These are phyloP conservation scores for Amphiura filiformis DNA, from an alignment of 35 echinoderm and acorn worm species.

Conservation along the genomic window DNA sequence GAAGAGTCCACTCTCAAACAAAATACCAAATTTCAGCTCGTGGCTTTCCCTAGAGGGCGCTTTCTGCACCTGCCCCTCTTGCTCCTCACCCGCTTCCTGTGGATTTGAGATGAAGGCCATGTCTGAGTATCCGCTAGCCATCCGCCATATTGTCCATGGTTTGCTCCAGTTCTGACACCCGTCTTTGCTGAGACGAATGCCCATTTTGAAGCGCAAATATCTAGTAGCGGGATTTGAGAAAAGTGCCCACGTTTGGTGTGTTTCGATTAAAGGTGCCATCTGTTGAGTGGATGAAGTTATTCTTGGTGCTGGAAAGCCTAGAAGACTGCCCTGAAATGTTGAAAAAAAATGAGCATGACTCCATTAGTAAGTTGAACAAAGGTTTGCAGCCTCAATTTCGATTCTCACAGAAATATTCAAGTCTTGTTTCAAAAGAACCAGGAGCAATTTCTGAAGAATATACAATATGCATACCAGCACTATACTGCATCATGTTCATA, in stretches of 20 bases:
- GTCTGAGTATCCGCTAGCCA: conserved; percentile 65
- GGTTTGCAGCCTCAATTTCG: too few relatives aligned
- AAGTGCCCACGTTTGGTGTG: conserved; percentile 43
- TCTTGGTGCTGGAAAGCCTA: conserved; percentile 70
- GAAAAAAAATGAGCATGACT: not conserved
- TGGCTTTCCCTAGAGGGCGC: not conserved
- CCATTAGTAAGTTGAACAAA: not conserved
- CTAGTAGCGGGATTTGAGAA: conserved; percentile 80
- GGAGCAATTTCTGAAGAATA: too few relatives aligned
- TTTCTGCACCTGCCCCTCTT: not conserved
- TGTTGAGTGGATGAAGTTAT: not conserved
- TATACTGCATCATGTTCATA: too few relatives aligned
- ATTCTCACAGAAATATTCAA: too few relatives aligned
- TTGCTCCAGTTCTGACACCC: conserved; percentile 70
- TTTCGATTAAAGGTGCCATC: not conserved
- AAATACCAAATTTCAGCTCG: not conserved
- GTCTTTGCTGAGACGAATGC: conserved; percentile 69
- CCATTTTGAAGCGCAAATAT: conserved; percentile 55
- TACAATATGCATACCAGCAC: too few relatives aligned
- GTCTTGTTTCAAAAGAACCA: too few relatives aligned
- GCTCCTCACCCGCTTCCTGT: not conserved
- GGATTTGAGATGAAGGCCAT: conserved; percentile 27
- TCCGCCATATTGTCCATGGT: conserved; percentile 52
- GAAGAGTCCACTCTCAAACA: not conserved
- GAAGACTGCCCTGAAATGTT: conserved; percentile 58